phyloP scores from a whole-genome alignment of 2,797 vertebrate species.

The Chelon labrosus region DNA sequence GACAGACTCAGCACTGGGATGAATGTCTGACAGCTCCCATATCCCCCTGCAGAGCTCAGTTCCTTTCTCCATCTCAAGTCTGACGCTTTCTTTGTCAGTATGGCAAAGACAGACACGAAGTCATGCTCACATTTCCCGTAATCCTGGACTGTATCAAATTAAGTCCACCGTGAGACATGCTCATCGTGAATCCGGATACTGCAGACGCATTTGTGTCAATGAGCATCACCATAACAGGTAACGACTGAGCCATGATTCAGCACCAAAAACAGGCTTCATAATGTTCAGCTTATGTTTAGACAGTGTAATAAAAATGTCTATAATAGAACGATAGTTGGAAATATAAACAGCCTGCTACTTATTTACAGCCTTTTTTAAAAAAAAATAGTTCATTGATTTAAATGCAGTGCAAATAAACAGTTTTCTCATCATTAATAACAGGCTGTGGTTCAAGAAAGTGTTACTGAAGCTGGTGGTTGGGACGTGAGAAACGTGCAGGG shows the following conservation, averaged over 20 bases:
- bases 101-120: not conserved
- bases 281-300: too few relatives aligned
- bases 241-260: not conserved
- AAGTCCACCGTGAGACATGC: not conserved
- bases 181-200: not conserved
- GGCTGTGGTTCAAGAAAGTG: too few relatives aligned
- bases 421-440: too few relatives aligned
- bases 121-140: not conserved
- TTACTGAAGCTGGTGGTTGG: too few relatives aligned
- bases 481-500: too few relatives aligned
- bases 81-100: slow-evolving; percentile 4
- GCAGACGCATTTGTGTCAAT: not conserved
- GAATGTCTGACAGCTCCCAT: slow-evolving; percentile 8
- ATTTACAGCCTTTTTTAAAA: too few relatives aligned
- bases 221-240: not conserved
- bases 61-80: not conserved
- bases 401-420: too few relatives aligned
- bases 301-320: too few relatives aligned
- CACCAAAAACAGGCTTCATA: too few relatives aligned
- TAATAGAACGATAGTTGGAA: too few relatives aligned
- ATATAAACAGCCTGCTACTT: too few relatives aligned
- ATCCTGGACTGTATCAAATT: not conserved
- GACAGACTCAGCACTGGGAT: slow-evolving; percentile 28
- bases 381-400: too few relatives aligned
- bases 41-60: slow-evolving; percentile 5